Base-by-base conservation (phyloP, 2,888 invertebrate species). In the Mesodorylaimus sp. region DNA sequence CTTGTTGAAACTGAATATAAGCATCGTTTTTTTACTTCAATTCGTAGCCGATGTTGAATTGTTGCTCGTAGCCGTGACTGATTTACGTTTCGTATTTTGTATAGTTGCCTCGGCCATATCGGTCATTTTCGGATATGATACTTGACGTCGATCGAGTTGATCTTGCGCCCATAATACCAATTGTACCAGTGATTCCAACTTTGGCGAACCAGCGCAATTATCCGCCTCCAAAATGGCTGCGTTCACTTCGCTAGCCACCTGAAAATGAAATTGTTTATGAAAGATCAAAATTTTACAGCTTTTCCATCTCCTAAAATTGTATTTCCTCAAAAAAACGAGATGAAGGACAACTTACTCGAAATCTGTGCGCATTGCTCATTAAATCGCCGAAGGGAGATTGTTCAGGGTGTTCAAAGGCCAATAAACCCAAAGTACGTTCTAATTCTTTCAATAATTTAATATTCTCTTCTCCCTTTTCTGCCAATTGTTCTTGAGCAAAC, bases 321-420 rank as follows among this genome's bases (percentile, higher is more conserved):
- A 13, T 25, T 7, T 28, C 29, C 10, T 16, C 45, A 13, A 29
- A 37, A 27, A 16, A 45, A 45, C n/a, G n/a, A 3, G 23, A 27
- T n/a, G 26, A 19, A 39, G 29, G 16, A 24, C 51, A 19, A 19
- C 24, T 51, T 21, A 50, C 24, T 19, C 19, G 39, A 70, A 93
- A 91, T 61, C 93, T 76, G 64, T 95, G 91, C 13, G 89, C 83
- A 16, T 86, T 82, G 60, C 89, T 80, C 52, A 97, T 72, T 37
- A 97, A 74, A 68, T 95, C 89, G 21, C 87, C 83, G 71, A 93
- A 97, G 0, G 95, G 95, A 56, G 89, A 88, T 50, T 78, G 79
- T 58, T 84, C 80, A 0, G 95, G 93, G 63, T 93, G 87, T 53
- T 95, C 93, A 69, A 97, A 97, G 3, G 95, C 95, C 21, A 97